Conservation (phyloP, 2,888 invertebrate genomes). For the Fragum sueziense region DNA sequence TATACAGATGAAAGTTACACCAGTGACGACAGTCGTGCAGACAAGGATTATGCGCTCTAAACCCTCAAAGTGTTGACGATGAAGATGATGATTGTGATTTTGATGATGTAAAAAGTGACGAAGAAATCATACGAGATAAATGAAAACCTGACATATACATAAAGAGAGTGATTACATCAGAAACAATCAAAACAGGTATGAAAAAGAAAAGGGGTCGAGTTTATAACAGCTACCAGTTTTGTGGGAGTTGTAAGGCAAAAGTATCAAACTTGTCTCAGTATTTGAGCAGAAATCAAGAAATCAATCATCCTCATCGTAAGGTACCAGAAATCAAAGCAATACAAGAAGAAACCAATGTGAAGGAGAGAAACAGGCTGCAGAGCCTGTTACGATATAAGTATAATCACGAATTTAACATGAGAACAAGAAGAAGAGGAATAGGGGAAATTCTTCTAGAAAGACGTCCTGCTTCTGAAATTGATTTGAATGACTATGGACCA, state of each 20-base stretch:
- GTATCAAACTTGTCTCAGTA: neutral
- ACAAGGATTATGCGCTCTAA: no score
- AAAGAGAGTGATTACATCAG: neutral
- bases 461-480: neutral
- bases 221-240: neutral
- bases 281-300: neutral
- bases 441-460: conserved; percentile 42
- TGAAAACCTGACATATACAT: neutral
- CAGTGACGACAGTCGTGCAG: no score
- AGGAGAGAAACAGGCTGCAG: neutral
- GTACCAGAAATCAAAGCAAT: conserved; percentile 22
- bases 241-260: neutral
- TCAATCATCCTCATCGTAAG: neutral
- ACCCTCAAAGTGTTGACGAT: no score
- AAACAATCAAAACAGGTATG: neutral
- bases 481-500: conserved; percentile 27
- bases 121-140: neutral
- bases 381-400: conserved; percentile 15
- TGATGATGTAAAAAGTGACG: no score
- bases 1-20: no score
- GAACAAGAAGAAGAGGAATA: conserved; percentile 11
- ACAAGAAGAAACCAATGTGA: neutral
- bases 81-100: no score
- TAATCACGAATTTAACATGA: conserved; percentile 32
- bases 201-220: neutral